phyloP scores from a whole-genome alignment of 2,113 vertebrate species.

The Promerops cafer region DNA sequence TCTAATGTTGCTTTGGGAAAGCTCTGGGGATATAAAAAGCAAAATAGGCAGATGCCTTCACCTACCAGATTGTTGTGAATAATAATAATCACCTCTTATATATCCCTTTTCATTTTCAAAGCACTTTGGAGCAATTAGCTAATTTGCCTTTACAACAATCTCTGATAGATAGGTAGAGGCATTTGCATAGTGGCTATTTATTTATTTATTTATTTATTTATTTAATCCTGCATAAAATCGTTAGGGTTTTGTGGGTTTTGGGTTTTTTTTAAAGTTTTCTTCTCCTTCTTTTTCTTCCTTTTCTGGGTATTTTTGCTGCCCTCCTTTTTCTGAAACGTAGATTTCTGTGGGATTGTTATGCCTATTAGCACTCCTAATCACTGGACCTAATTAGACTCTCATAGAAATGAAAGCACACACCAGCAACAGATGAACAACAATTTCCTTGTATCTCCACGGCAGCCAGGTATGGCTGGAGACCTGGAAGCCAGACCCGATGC shows the following conservation, averaged over 20 bases:
- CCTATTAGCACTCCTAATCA: slow-evolving; percentile 20
- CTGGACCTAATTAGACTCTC: slow-evolving; percentile 21
- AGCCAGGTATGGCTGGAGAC: neutral
- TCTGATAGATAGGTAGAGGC: slow-evolving; percentile 30
- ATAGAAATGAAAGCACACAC: neutral
- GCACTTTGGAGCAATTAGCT: slow-evolving; percentile 62
- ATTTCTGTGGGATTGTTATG: slow-evolving; percentile 29
- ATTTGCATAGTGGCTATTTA: slow-evolving; percentile 29
- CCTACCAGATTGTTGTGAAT: slow-evolving; percentile 64
- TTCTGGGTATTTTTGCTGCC: neutral
- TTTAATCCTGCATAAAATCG: neutral
- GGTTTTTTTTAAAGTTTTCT: neutral
- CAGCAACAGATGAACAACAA: neutral
- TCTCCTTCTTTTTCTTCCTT: neutral
- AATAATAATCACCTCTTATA: slow-evolving; percentile 67
- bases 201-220: neutral
- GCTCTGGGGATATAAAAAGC: slow-evolving; percentile 46
- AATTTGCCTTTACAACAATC: slow-evolving; percentile 54
- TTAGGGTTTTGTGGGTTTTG: neutral
- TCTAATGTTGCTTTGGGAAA: slow-evolving; percentile 44
- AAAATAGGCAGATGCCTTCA: slow-evolving; percentile 63
- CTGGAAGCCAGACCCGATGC: neutral
- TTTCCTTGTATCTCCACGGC: neutral
- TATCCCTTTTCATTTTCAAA: slow-evolving; percentile 64
- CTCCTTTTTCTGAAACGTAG: slow-evolving; percentile 3